Evolutionary conservation across 2,113 vertebrate genomes (phyloP).

Genomic region (Lampris incognitus): DNA sequence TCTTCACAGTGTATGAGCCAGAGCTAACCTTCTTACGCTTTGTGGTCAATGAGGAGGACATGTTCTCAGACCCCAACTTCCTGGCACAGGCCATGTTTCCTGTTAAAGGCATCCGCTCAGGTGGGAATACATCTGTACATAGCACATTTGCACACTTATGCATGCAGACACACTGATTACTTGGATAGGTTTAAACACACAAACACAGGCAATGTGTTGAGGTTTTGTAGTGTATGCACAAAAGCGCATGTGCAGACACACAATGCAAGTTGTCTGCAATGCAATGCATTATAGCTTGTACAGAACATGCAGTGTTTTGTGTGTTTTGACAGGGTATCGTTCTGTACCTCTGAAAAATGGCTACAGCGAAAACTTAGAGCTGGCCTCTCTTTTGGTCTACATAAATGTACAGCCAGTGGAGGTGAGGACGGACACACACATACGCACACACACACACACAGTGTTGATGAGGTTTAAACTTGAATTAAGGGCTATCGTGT

Average conservation of each 20-base stretch:
- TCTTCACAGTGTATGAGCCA: constrained; percentile 90
- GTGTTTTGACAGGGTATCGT: constrained; percentile 86
- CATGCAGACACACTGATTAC: background rate
- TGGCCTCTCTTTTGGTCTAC: constrained; percentile 92
- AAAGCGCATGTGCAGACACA: background rate
- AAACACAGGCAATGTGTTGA: background rate
- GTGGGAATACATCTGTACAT: constrained; percentile 71
- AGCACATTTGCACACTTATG: background rate
- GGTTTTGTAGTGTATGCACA: background rate
- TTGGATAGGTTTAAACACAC: background rate
- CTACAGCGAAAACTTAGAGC: constrained; percentile 90
- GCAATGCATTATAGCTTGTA: background rate
- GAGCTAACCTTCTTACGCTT: constrained; percentile 93
- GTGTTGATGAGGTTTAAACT: background rate
- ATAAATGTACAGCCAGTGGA: constrained; percentile 87
- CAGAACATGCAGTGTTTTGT: background rate
- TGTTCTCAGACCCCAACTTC: constrained; percentile 99
- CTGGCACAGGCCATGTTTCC: constrained; percentile 95
- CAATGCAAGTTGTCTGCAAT: background rate
- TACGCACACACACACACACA: background rate
- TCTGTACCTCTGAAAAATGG: constrained; percentile 94
- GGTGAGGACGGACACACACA: constrained; percentile 79
- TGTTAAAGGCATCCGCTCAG: constrained; percentile 92
- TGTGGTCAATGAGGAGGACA: constrained; percentile 96
- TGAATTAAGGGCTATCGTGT: background rate